Evolutionary conservation across 2,888 invertebrate species (phyloP).

Genomic region (Teinopalpus imperialis): DNA sequence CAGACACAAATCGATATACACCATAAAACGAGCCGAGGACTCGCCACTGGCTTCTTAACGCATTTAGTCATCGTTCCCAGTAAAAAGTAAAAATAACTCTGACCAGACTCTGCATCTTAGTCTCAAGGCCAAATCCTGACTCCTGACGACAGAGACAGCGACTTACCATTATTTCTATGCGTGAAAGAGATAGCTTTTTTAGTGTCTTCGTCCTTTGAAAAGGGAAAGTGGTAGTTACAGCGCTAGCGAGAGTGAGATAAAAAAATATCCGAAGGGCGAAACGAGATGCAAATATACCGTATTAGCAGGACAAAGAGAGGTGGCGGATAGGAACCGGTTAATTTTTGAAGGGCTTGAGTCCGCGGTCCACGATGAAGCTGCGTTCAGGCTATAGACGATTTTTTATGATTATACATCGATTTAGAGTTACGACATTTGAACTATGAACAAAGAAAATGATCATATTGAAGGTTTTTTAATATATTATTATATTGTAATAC

Average conservation of each 20-base stretch:
- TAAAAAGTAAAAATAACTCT: conserved; percentile 79
- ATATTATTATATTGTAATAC: no score
- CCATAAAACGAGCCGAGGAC: conserved; percentile 35
- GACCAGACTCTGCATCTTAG: conserved; percentile 70
- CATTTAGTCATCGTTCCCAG: conserved; percentile 78
- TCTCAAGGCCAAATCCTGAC: conserved; percentile 78
- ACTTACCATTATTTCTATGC: conserved; percentile 30
- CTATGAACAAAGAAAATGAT: conserved; percentile 13
- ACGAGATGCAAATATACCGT: conserved; percentile 42
- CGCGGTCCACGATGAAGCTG: conserved; percentile 64
- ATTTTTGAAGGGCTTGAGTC: conserved; percentile 74
- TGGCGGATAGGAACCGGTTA: conserved; percentile 67
- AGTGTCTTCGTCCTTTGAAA: conserved; percentile 80
- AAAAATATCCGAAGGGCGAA: conserved; percentile 72
- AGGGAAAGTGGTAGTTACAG: conserved; percentile 77
- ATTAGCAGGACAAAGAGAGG: conserved; percentile 40
- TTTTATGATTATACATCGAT: conserved; percentile 70
- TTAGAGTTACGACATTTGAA: conserved; percentile 46
- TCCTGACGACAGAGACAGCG: conserved; percentile 47
- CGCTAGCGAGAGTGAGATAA: conserved; percentile 78
- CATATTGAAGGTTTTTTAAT: no score
- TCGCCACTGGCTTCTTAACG: conserved; percentile 59
- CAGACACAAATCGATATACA: conserved; percentile 24
- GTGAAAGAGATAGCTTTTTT: conserved; percentile 41
- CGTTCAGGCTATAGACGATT: conserved; percentile 46